phyloP scores from a whole-genome alignment of 2,888 invertebrate genomes.

The Dexiosoma caninum region DNA sequence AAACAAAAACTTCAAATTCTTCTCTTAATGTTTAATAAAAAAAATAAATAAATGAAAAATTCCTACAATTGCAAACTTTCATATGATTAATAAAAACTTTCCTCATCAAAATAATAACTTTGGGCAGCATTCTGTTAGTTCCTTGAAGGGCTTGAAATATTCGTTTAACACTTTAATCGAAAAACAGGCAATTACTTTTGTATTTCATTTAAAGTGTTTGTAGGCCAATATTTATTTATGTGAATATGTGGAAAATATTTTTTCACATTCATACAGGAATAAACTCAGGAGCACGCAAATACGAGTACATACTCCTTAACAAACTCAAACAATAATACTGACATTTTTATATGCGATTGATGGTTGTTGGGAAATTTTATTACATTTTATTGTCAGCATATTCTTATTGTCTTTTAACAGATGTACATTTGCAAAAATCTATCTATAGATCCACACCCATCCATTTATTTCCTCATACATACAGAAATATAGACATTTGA shows the following conservation, averaged over 20 bases:
- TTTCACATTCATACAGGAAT: constrained; percentile 13
- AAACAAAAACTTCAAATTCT: too few species aligned
- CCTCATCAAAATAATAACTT: too few species aligned
- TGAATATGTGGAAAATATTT: background rate
- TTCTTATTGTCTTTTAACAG: constrained; percentile 27
- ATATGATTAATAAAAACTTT: too few species aligned
- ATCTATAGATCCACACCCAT: constrained; percentile 3
- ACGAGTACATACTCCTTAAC: constrained; percentile 25
- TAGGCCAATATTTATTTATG: background rate
- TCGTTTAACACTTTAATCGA: constrained; percentile 33
- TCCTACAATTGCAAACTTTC: too few species aligned
- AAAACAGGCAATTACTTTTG: background rate
- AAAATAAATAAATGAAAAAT: too few species aligned
- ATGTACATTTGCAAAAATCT: constrained; percentile 17
- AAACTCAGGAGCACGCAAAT: too few species aligned
- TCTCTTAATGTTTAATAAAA: too few species aligned
- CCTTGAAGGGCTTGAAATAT: constrained; percentile 20
- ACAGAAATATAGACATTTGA: constrained; percentile 6
- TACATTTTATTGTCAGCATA: constrained; percentile 46
- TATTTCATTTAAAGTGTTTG: constrained; percentile 11
- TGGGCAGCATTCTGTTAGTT: background rate
- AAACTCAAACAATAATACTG: constrained; percentile 47
- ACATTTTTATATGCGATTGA: constrained; percentile 50
- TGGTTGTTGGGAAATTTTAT: constrained; percentile 47
- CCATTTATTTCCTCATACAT: background rate